Base-by-base conservation (phyloP, 2,797 vertebrate genomes). In the Sus cebifrons region DNA sequence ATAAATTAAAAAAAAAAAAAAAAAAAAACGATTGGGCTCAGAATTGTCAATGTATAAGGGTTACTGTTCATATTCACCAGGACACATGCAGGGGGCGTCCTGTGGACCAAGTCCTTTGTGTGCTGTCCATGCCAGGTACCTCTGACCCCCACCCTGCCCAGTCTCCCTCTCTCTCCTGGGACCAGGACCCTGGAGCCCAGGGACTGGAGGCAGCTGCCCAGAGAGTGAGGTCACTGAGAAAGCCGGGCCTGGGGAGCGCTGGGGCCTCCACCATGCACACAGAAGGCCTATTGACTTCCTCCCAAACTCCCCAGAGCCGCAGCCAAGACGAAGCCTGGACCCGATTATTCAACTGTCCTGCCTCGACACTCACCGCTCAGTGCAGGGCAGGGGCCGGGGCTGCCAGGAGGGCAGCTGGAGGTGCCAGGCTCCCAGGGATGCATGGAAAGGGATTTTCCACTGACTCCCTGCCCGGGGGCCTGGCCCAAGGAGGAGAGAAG, bases 401-500 rank as follows among this genome's bases (percentile, higher is more conserved):
- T 86, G 86, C 75, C 21, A 3, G 49, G 54, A 21, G 67, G 58
- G 54, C 6, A 3, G 84, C 64, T 32, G 27, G 74, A 52, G 84
- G 54, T 52, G 40, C 89, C 92, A 67, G 81, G 60, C 65, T 84
- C 96, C 89, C 70, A 0, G 73, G 56, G 64, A 9, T 23, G 0
- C 83, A 40, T 12, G 86, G 91, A 75, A 86, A 97, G 84, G 96
- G 83, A 89, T 91, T 97, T 92, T 93, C 93, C 40, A 7, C 40
- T 52, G 75, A 77, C 95, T 68, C 20, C 15, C 70, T 0, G 86
- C 91, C 95, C 32, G 64, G 29, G n/a, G 7, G 14, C 62, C 65
- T 52, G 73, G 21, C 54, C 12, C 2, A 0, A 68, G 89, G 81
- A 52, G 65, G 8, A 6, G 1, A 9, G 40, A 71, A 54, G 78